These are phyloP conservation scores for Cryptocheilus praepositus DNA, from an alignment of 2,888 invertebrate species.

Conservation along the genomic window DNA sequence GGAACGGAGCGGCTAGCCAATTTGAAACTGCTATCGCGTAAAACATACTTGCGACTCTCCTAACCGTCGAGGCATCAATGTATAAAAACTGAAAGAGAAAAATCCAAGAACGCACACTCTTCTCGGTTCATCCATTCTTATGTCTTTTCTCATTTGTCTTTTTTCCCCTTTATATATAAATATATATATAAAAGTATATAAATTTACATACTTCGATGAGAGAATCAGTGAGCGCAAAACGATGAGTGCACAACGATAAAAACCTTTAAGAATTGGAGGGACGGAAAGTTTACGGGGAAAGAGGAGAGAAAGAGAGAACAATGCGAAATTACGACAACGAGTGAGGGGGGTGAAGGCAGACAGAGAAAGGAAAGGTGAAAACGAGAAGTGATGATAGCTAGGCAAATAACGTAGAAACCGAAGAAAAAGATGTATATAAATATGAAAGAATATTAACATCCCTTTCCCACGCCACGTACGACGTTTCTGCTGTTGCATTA, in stretches of 20 bases:
- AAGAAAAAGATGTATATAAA: slow-evolving; percentile 17
- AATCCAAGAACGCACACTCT: slow-evolving; percentile 19
- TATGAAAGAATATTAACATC: slow-evolving; percentile 14
- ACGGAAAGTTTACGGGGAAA: slow-evolving; percentile 32
- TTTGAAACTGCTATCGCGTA: slow-evolving; percentile 23
- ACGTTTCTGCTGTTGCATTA: slow-evolving; percentile 44
- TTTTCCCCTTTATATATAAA: slow-evolving; percentile 2
- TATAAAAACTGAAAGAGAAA: not conserved
- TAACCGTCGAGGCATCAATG: slow-evolving; percentile 22
- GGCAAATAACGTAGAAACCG: too few relatives aligned
- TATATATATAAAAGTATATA: not conserved
- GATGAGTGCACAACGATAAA: slow-evolving; percentile 18
- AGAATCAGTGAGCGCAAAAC: slow-evolving; percentile 6
- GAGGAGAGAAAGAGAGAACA: slow-evolving; percentile 8
- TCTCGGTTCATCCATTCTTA: not conserved
- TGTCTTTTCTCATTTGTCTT: slow-evolving; percentile 7
- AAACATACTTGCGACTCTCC: slow-evolving; percentile 10
- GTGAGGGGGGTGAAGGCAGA: not conserved
- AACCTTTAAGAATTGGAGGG: slow-evolving; percentile 20
- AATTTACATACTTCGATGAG: slow-evolving; percentile 6
- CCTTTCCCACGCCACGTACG: slow-evolving; percentile 32
- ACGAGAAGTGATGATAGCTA: too few relatives aligned
- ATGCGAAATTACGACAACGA: too few relatives aligned
- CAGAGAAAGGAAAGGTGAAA: not conserved
- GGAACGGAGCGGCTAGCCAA: slow-evolving; percentile 5